These are phyloP conservation scores for Synergus gifuensis DNA, from an alignment of 2,888 invertebrate genomes.

Conservation along the genomic window DNA sequence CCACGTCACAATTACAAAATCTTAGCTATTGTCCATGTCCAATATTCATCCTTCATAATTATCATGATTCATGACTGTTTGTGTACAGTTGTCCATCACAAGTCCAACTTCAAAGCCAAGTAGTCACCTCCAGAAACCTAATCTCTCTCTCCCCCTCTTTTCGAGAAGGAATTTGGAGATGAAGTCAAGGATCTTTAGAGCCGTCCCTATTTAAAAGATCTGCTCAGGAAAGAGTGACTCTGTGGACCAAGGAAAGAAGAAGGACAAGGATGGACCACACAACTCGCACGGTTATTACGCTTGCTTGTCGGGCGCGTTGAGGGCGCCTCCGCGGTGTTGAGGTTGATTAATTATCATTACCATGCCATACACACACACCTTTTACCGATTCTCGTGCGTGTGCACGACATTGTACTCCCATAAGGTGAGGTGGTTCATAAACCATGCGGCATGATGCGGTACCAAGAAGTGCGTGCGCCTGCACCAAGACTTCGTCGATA, in stretches of 20 bases:
- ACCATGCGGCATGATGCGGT: constrained; percentile 48
- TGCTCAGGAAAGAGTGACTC: constrained; percentile 28
- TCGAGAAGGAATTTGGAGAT: neutral
- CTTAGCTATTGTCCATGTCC: neutral
- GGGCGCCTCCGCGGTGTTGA: constrained; percentile 64
- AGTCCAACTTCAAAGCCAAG: constrained; percentile 4
- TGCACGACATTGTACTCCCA: constrained; percentile 60
- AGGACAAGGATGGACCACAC: constrained; percentile 66
- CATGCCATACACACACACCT: constrained; percentile 56
- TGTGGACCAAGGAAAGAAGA: constrained; percentile 44
- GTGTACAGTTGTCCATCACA: neutral
- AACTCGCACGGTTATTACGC: constrained; percentile 66
- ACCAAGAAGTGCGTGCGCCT: constrained; percentile 59
- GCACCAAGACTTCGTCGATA: constrained; percentile 30
- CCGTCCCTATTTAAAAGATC: neutral
- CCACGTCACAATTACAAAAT: neutral
- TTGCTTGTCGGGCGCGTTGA: constrained; percentile 52
- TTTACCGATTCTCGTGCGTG: constrained; percentile 48
- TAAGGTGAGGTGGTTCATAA: constrained; percentile 59
- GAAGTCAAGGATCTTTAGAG: neutral
- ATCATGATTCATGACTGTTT: constrained; percentile 3
- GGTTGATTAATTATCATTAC: constrained; percentile 71
- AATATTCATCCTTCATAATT: neutral
- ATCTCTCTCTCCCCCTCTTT: neutral
- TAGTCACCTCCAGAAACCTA: constrained; percentile 8